Percentiles rank a stretch among this genome's conserved stretches.
These are phyloP conservation scores for Cartodere bifasciata DNA, from an alignment of 2,888 invertebrate species.

Conservation along the genomic window DNA sequence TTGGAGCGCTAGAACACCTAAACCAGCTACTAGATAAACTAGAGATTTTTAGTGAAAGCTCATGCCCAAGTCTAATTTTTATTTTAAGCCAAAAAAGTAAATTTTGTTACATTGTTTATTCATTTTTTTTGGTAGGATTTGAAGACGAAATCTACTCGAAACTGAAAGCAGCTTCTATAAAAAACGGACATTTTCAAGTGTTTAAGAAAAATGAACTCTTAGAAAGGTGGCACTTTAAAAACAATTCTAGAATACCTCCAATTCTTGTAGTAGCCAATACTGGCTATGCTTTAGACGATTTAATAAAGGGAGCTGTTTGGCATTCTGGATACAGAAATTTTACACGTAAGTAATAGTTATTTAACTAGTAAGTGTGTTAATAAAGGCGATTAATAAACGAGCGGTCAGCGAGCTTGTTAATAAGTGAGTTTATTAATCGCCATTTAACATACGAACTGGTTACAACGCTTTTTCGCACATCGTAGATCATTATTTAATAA, in stretches of 20 bases:
- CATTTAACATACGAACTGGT: no score
- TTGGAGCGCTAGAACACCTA: no score
- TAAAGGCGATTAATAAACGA: no score
- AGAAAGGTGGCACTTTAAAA: slow-evolving; percentile 46
- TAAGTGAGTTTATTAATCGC: no score
- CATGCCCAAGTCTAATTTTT: no score
- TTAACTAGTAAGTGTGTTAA: no score
- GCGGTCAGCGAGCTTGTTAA: no score
- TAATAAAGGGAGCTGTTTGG: slow-evolving; percentile 31
- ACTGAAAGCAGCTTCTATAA: slow-evolving; percentile 33
- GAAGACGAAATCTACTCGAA: slow-evolving; percentile 36
- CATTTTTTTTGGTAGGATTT: slow-evolving; percentile 33
- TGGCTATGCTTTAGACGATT: slow-evolving; percentile 47
- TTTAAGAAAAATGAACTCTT: slow-evolving; percentile 48
- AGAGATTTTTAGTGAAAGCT: no score
- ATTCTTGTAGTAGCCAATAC: slow-evolving; percentile 49
- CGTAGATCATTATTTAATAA: no score
- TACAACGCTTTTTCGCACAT: no score
- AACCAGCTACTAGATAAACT: no score
- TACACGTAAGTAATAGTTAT: slow-evolving; percentile 37
- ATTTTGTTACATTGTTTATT: neutral
- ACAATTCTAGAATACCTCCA: slow-evolving; percentile 45
- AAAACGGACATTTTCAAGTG: slow-evolving; percentile 40
- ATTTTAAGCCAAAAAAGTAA: no score
- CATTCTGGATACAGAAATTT: slow-evolving; percentile 36